phyloP scores from a whole-genome alignment of 2,113 vertebrate species.

The Amblyornis subalaris region DNA sequence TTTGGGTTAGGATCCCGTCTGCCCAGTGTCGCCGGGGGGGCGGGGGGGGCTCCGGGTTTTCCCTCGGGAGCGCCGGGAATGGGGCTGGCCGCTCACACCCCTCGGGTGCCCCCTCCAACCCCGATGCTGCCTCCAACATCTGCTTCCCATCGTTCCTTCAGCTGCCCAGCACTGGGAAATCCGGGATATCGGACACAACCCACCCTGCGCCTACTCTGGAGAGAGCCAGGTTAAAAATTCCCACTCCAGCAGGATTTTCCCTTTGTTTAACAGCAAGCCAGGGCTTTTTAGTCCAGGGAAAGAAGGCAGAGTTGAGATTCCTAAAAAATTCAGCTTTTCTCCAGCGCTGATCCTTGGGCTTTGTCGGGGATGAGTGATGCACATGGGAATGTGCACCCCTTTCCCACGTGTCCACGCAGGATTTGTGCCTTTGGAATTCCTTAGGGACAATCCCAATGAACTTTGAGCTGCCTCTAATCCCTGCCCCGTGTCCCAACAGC shows the following conservation, averaged over 20 bases:
- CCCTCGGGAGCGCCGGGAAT: slow-evolving; percentile 18
- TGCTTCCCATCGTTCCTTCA: slow-evolving; percentile 55
- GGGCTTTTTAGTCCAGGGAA: not conserved
- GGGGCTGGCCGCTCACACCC: slow-evolving; percentile 2
- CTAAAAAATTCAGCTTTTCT: not conserved
- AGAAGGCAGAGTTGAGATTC: not conserved
- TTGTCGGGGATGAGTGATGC: fast-evolving
- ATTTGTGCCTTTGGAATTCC: not conserved
- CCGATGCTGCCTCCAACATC: slow-evolving; percentile 46
- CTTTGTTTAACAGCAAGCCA: not conserved
- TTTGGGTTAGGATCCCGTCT: slow-evolving; percentile 61
- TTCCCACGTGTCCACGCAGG: fast-evolving
- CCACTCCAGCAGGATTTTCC: not conserved
- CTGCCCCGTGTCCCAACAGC: fast-evolving
- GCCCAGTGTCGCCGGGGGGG: not conserved
- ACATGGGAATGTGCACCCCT: fast-evolving
- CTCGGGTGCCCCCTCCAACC: slow-evolving; percentile 26
- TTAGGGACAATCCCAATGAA: fast-evolving
- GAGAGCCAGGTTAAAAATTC: not conserved
- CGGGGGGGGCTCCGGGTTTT: not conserved
- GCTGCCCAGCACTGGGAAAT: slow-evolving; percentile 48
- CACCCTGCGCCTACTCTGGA: not conserved
- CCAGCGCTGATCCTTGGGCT: fast-evolving
- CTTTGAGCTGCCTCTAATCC: not conserved
- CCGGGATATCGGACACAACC: not conserved